phyloP scores from a whole-genome alignment of 1,140 invertebrate genomes.

The Brachionus asplanchnoidis region DNA sequence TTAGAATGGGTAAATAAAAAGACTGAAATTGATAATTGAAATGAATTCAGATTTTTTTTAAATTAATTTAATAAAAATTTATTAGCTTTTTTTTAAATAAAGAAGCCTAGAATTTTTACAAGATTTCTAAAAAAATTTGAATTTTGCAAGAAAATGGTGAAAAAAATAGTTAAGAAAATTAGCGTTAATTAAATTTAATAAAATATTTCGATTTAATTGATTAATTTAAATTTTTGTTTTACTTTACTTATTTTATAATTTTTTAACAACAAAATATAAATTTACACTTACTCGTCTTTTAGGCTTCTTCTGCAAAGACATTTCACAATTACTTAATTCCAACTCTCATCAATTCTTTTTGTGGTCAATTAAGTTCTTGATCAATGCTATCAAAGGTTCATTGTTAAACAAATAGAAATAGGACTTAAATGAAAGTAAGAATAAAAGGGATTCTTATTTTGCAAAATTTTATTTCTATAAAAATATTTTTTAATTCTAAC shows the following conservation, averaged over 20 bases:
- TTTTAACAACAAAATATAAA: not conserved
- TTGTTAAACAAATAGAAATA: not conserved
- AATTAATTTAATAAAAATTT: no score
- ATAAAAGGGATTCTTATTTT: not conserved
- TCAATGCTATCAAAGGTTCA: not conserved
- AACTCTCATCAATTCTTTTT: not conserved
- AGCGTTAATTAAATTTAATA: not conserved
- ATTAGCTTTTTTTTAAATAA: no score
- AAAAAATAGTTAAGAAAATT: no score
- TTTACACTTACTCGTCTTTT: not conserved
- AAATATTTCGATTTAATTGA: not conserved
- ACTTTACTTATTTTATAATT: not conserved
- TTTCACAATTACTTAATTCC: not conserved
- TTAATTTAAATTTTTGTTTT: not conserved
- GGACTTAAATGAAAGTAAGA: not conserved
- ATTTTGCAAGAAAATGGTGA: no score
- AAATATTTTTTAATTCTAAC: not conserved
- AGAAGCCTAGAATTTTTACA: no score
- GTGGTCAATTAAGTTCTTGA: not conserved
- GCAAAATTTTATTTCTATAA: not conserved
- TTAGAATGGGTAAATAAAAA: no score
- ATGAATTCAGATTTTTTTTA: no score
- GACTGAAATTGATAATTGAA: no score
- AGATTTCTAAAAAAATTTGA: no score
- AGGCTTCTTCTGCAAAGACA: not conserved